These are phyloP conservation scores for Anas platyrhynchos DNA, from an alignment of 2,113 vertebrate species.

Conservation along the genomic window DNA sequence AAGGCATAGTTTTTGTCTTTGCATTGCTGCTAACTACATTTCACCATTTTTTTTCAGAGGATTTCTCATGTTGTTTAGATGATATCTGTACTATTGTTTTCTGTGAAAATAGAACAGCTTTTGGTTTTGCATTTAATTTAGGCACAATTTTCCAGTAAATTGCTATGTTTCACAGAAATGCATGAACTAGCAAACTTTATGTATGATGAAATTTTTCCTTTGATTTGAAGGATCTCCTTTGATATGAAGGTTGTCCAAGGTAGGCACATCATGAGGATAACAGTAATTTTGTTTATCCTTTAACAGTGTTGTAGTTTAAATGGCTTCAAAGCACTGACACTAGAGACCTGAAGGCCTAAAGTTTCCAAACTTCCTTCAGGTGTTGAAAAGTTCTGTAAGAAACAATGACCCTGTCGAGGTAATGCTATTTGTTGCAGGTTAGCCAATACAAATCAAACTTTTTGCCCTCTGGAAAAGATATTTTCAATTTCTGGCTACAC, in stretches of 20 bases:
- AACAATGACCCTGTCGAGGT: accelerated
- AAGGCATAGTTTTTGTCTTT: neutral
- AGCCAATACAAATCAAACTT: neutral
- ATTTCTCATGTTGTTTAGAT: neutral
- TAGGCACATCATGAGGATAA: neutral
- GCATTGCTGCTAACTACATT: neutral
- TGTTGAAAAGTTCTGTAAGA: neutral
- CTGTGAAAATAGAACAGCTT: neutral
- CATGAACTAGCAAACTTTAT: neutral
- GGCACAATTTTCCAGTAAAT: neutral
- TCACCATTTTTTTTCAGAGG: neutral
- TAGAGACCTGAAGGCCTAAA: neutral
- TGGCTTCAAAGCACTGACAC: neutral
- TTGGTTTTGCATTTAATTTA: neutral
- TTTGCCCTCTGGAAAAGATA: neutral
- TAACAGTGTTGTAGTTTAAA: neutral
- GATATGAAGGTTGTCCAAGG: neutral
- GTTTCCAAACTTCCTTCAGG: neutral
- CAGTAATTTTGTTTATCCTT: neutral
- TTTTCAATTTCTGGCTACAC: neutral
- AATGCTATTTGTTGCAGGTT: neutral
- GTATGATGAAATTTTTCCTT: neutral
- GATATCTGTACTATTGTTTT: neutral
- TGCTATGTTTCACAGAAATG: neutral
- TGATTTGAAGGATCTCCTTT: neutral